Conservation (phyloP, 2,888 invertebrate genomes). For the Rotaria macrura region DNA sequence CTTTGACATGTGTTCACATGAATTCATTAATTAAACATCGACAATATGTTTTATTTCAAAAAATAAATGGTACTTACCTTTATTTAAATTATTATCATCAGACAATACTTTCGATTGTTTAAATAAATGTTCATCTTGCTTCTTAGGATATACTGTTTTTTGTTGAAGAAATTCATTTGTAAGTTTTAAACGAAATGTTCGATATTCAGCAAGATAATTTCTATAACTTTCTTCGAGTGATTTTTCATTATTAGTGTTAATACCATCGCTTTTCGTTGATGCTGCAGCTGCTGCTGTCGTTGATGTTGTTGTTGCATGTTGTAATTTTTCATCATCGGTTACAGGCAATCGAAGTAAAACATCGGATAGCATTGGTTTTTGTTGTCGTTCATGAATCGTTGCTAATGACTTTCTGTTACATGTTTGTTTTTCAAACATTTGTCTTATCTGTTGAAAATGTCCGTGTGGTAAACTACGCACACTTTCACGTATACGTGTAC, state of each 20-base stretch:
- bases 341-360: neutral
- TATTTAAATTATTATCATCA: neutral
- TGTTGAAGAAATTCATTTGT: neutral
- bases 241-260: neutral
- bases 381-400: neutral
- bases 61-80: neutral
- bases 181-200: neutral
- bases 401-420: neutral
- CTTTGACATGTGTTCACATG: neutral
- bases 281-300: too few relatives aligned
- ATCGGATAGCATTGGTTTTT: neutral
- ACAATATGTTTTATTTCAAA: too few relatives aligned
- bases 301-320: neutral
- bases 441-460: constrained; percentile 28
- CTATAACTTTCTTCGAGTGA: neutral
- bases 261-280: neutral
- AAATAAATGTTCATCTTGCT: neutral
- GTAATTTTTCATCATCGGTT: constrained; percentile 9
- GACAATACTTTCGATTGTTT: neutral
- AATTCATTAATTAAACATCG: neutral
- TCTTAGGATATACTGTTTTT: neutral
- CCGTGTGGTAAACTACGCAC: constrained; percentile 31
- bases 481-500: constrained; percentile 22
- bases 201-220: neutral
- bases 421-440: constrained; percentile 31